Evolutionary conservation across 2,888 invertebrate species (phyloP).

Genomic region (Drosophila neonasuta): DNA sequence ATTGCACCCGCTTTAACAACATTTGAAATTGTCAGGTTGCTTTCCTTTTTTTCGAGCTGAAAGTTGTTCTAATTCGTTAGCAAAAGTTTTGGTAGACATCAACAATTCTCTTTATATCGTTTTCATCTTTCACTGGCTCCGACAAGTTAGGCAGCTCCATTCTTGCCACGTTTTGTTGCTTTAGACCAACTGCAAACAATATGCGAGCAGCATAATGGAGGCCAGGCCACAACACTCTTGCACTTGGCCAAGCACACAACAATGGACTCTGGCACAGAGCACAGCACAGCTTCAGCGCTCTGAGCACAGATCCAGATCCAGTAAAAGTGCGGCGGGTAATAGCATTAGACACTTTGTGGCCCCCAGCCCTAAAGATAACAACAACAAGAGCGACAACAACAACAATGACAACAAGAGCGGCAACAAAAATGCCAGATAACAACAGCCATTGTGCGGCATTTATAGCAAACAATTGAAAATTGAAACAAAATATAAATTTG

Average conservation of each 20-base stretch:
- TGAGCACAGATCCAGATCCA: slow-evolving; percentile 6
- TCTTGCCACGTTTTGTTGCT: slow-evolving; percentile 26
- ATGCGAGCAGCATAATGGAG: slow-evolving; percentile 17
- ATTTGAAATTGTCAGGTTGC: slow-evolving; percentile 34
- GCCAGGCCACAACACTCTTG: slow-evolving; percentile 20
- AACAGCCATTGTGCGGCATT: slow-evolving; percentile 48
- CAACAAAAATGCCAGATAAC: slow-evolving; percentile 37
- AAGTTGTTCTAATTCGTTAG: slow-evolving; percentile 22
- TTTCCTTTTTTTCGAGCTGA: not conserved
- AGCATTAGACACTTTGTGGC: slow-evolving; percentile 47
- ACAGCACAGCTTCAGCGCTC: no score
- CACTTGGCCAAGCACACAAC: slow-evolving; percentile 36
- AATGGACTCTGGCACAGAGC: slow-evolving; percentile 20
- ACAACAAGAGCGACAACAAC: slow-evolving; percentile 7
- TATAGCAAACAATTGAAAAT: slow-evolving; percentile 56
- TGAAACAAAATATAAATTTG: slow-evolving; percentile 55
- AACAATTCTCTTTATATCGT: slow-evolving; percentile 47
- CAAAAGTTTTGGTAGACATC: slow-evolving; percentile 43
- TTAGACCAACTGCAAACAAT: slow-evolving; percentile 8
- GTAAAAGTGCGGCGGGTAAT: slow-evolving; percentile 35
- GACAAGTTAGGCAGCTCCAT: slow-evolving; percentile 22
- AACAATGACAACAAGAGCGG: slow-evolving; percentile 8
- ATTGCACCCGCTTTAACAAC: slow-evolving; percentile 5
- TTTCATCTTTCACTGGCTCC: slow-evolving; percentile 8
- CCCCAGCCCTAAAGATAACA: slow-evolving; percentile 32